phyloP scores from a whole-genome alignment of 2,797 vertebrate species.

The Basileuterus tristriatus region DNA sequence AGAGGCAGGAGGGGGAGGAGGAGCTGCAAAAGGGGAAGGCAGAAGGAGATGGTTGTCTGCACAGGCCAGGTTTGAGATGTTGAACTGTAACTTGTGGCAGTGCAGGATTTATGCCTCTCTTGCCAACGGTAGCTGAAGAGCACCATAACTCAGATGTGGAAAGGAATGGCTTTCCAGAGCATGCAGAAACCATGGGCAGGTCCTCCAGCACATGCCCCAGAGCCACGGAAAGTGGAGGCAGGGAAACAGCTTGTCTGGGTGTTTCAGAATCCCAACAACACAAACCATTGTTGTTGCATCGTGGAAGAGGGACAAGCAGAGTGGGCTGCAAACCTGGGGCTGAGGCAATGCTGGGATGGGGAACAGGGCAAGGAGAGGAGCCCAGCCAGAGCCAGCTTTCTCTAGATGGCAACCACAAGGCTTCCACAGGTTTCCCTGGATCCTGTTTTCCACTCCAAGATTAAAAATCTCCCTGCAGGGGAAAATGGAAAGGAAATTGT shows the following conservation, averaged over 20 bases:
- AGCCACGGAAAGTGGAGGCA: fast-evolving
- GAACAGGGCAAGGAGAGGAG: neutral
- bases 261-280: neutral
- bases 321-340: neutral
- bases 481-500: slow-evolving; percentile 19
- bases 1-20: neutral
- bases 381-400: neutral
- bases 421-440: neutral
- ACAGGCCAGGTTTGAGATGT: neutral
- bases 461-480: slow-evolving; percentile 15
- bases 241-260: neutral
- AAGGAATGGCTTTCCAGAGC: neutral
- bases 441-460: neutral
- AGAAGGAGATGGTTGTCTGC: neutral
- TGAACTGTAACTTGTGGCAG: neutral
- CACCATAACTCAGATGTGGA: neutral
- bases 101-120: neutral
- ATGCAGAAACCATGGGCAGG: neutral
- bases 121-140: neutral
- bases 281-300: neutral
- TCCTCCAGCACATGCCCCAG: neutral
- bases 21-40: neutral
- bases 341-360: neutral
- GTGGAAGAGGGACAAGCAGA: neutral
- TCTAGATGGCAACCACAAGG: neutral